Base-by-base conservation (phyloP, 2,113 vertebrate species). In the Limanda limanda region DNA sequence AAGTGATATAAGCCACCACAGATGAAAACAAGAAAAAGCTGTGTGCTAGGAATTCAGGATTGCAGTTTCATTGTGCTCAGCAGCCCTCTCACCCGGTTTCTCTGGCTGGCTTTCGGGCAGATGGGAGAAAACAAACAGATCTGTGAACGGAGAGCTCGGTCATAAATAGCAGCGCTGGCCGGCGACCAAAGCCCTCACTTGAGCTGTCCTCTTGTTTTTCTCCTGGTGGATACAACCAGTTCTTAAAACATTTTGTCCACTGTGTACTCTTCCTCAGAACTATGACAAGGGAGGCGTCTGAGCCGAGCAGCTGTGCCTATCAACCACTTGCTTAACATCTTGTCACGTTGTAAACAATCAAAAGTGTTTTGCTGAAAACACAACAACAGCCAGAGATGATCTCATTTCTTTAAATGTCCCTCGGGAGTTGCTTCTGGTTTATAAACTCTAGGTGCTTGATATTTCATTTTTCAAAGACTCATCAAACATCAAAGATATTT, bases 81-180 rank as follows among this genome's bases (percentile, higher is more conserved):
- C 70, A 69, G 78, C 54, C 55, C 59, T 47, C 54, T 77, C 45
- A 45, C 47, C 59, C 69, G 21, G 61, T 74, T 86, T 75, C 24
- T 66, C 69, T 18, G 64, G 9, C 47, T 68, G 69, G 3, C 35
- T 57, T 85, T 48, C 3, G 40, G 67, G 59, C 77, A 77, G 66
- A 35, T 42, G 40, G 62, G 31, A 45, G 76, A 75, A 80, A 66
- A 73, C 80, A 83, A 88, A 87, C 27, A 6, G 75, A 64, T 81
- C 67, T 68, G 68, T 18, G 67, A 76, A 58, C n/a, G 71, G 62
- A 12, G 64, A 55, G 68, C 74, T 31, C 0, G 15, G 82, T 90
- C 82, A 75, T 92, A 91, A 92, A 93, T 87, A 90, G 79, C 84
- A 74, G 76, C 2, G 72, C 74, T 90, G 92, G 85, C 74, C 68